These are phyloP conservation scores for Neoitamus cyanurus DNA, from an alignment of 2,888 invertebrate genomes.

Conservation along the genomic window DNA sequence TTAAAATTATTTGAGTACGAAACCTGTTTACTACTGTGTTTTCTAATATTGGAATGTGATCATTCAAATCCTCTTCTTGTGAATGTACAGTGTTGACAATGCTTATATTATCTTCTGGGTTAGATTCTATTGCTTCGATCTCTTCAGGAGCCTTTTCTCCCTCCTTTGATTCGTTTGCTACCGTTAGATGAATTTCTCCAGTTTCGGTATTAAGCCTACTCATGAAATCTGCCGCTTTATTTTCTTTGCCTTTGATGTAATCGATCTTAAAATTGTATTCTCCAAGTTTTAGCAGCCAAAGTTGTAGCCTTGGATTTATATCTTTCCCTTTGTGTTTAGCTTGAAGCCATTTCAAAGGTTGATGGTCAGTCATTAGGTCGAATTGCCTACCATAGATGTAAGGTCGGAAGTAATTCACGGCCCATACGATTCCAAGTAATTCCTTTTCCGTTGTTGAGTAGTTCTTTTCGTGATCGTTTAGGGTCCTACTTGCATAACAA, in stretches of 20 bases:
- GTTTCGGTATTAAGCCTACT: background rate
- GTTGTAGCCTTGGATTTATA: background rate
- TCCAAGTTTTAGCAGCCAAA: background rate
- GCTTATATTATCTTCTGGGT: background rate
- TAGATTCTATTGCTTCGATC: background rate
- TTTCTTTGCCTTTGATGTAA: background rate
- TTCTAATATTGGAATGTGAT: background rate
- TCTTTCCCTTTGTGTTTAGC: background rate
- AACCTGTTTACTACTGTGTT: background rate
- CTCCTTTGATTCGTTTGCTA: background rate
- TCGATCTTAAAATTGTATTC: background rate
- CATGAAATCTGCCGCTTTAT: background rate
- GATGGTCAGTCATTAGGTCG: background rate
- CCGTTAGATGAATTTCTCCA: background rate
- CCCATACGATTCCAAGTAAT: background rate
- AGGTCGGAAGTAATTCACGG: background rate
- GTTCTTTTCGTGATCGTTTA: background rate
- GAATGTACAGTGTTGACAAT: background rate
- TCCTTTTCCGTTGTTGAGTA: background rate
- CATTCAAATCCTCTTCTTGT: background rate
- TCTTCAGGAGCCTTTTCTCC: background rate
- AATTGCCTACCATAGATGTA: background rate
- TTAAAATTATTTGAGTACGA: background rate
- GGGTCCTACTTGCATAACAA: background rate
- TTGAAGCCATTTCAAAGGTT: background rate